A percentile compares a stretch with the other conserved stretches of the same genome.
Evolutionary conservation across 2,888 invertebrate genomes (phyloP).

Genomic region (Auanema freiburgensis): DNA sequence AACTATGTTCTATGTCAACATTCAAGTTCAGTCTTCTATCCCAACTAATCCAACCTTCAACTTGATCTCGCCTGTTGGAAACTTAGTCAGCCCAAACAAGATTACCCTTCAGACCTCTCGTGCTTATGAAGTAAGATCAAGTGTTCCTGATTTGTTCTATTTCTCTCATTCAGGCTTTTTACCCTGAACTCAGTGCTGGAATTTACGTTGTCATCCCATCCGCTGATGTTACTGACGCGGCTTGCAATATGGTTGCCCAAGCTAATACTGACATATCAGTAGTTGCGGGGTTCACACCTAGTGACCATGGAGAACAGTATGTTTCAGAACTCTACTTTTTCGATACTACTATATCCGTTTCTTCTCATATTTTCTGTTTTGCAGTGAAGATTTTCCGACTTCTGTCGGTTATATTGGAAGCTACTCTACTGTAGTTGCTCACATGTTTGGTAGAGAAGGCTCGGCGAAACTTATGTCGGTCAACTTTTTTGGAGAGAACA

Average conservation of each 20-base stretch:
- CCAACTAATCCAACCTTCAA: constrained; percentile 35
- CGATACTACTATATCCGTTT: not conserved
- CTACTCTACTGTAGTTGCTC: constrained; percentile 25
- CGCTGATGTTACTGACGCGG: constrained; percentile 30
- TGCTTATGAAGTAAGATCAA: not conserved
- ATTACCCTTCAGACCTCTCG: constrained; percentile 7
- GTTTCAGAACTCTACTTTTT: constrained; percentile 7
- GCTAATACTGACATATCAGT: constrained; percentile 29
- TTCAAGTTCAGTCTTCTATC: constrained; percentile 32
- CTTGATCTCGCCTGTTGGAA: constrained; percentile 33
- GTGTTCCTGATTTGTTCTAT: not conserved
- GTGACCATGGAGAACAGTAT: constrained; percentile 17
- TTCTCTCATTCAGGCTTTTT: constrained; percentile 9
- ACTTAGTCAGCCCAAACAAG: not conserved
- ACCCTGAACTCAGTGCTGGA: constrained; percentile 24
- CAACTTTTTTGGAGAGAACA: constrained; percentile 29
- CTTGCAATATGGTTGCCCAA: constrained; percentile 29
- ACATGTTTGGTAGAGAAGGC: constrained; percentile 15
- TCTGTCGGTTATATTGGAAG: constrained; percentile 28
- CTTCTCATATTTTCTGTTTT: not conserved
- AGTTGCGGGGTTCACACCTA: constrained; percentile 32
- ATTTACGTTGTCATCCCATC: constrained; percentile 33
- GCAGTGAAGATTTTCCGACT: constrained; percentile 36
- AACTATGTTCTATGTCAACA: constrained; percentile 33
- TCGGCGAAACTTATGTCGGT: constrained; percentile 8